These are phyloP conservation scores for Ictalurus furcatus DNA, from an alignment of 2,113 vertebrate species.

Conservation along the genomic window DNA sequence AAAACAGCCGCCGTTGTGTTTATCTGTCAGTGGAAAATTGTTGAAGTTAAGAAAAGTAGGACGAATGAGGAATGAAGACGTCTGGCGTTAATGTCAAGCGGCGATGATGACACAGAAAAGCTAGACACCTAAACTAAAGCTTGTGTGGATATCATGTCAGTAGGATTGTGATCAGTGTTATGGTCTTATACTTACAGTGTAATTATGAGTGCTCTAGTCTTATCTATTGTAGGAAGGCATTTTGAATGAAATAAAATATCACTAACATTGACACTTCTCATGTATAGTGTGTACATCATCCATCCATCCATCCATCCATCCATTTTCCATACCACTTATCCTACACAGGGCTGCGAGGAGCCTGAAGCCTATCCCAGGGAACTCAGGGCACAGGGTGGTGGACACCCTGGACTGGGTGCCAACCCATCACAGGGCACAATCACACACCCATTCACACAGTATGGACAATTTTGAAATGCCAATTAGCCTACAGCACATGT, in stretches of 20 bases:
- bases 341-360: too few relatives aligned
- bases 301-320: too few relatives aligned
- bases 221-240: neutral
- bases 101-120: neutral
- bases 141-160: neutral
- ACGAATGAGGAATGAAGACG: constrained; percentile 32
- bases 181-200: neutral
- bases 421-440: too few relatives aligned
- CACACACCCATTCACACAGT: too few relatives aligned
- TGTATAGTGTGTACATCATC: too few relatives aligned
- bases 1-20: constrained; percentile 30
- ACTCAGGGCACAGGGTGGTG: too few relatives aligned
- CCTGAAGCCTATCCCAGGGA: too few relatives aligned
- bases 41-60: constrained; percentile 30
- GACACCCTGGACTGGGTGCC: too few relatives aligned
- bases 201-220: neutral
- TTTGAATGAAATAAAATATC: neutral
- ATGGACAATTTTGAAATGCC: too few relatives aligned
- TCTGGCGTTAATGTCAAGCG: neutral
- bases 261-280: neutral
- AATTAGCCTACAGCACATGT: too few relatives aligned
- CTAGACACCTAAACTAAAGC: neutral
- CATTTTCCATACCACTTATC: too few relatives aligned
- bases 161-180: neutral
- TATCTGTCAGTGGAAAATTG: constrained; percentile 27